Evolutionary conservation across 2,113 vertebrate genomes (phyloP), one percentile per base, ranked within the genome.

Genomic region (Struthidea cinerea): DNA sequence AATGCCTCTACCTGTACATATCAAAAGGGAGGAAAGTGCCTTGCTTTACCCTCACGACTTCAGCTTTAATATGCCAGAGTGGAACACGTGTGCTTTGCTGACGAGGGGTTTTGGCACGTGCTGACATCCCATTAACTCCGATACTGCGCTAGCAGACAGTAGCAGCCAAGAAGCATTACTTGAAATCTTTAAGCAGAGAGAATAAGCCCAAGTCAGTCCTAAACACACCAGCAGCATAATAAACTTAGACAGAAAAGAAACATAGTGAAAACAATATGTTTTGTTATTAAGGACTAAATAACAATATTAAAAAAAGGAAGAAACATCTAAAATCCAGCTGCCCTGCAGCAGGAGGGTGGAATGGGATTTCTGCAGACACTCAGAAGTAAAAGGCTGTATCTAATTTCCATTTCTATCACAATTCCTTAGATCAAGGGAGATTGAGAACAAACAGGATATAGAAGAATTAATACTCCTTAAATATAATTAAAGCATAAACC

Each of bases 51-150:
- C 46, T 91, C 24, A 64, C 15, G 27, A 23, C 57, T 82, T 61
- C 53, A 73, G 37, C n/a, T 83, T 87, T 85, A 84, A 68, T 26
- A 33, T 61, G 70, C 61, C 78, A 80, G 39, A n/a, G 71, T 63
- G 32, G 75, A 76, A 37, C 56, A 67, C n/a, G 16, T 9, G 39
- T 85, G 67, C 55, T 90, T 22, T 81, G 64, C 88, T 93, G 86
- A 84, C 70, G 80, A 96, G 64, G 68, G 69, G 64, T 41, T 96
- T 78, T 93, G 93, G 92, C 90, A 92, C 79, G 27, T 19, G 56
- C 90, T 93, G 95, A 93, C 92, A 94, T 60, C 80, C 83, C 83
- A 96, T 92, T 96, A 96, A 71, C 92, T 95, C 76, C 5, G 1
- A 8, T 53, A 93, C 30, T 84, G 57, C 1, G 18, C 75, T 75